A percentile compares a stretch with the other conserved stretches of the same genome.
Evolutionary conservation across 1,140 invertebrate species (phyloP).

Genomic region (Drosophila sturtevanti): DNA sequence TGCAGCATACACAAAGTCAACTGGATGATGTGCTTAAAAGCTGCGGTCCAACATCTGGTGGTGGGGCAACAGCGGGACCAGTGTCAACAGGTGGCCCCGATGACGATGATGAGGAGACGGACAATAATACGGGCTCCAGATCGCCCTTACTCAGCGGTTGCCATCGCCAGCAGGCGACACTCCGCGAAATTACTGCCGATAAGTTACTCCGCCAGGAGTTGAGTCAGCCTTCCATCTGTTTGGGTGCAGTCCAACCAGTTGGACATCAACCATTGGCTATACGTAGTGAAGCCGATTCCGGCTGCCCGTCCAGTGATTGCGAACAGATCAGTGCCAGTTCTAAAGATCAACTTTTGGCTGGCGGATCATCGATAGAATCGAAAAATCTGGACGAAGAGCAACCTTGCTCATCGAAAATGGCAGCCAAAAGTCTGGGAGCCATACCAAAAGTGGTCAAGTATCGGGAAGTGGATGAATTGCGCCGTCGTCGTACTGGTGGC

Average conservation of each 20-base stretch:
- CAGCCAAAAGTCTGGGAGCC: conserved; percentile 86
- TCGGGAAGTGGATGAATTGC: conserved; percentile 70
- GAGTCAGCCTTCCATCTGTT: not conserved
- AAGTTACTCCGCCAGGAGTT: conserved; percentile 68
- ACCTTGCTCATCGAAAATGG: conserved; percentile 57
- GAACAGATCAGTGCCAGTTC: conserved; percentile 86
- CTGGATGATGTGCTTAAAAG: conserved; percentile 64
- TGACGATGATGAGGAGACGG: conserved; percentile 83
- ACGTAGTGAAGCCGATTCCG: conserved; percentile 76
- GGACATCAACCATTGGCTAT: conserved; percentile 32
- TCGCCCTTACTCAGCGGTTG: conserved; percentile 84
- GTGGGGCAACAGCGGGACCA: not conserved
- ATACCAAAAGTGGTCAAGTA: conserved; percentile 86
- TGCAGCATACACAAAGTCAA: conserved; percentile 66
- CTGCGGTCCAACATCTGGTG: not conserved
- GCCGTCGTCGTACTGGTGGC: conserved; percentile 39
- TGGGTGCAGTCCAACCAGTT: not conserved
- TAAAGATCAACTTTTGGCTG: conserved; percentile 86
- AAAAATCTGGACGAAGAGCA: conserved; percentile 76
- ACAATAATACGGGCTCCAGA: conserved; percentile 85
- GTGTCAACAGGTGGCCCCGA: not conserved
- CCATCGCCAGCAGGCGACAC: conserved; percentile 49
- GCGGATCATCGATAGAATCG: conserved; percentile 79
- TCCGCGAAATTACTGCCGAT: conserved; percentile 57
- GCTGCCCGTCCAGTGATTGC: conserved; percentile 77